Conservation (phyloP, 2,888 invertebrate genomes). For the Acleris sparsana region DNA sequence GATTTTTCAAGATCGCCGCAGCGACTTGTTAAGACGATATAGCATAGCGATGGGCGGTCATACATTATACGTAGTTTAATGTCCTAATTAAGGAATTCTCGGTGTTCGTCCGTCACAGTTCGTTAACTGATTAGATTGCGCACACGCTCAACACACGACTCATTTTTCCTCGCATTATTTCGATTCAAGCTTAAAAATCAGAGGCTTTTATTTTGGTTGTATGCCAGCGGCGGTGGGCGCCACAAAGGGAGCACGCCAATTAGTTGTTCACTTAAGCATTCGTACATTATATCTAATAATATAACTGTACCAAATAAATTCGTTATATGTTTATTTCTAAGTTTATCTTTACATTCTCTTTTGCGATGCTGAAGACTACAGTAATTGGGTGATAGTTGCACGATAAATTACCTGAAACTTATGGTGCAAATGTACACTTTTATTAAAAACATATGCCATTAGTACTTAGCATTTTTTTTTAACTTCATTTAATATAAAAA, state of each 20-base stretch:
- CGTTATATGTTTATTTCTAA: too few relatives aligned
- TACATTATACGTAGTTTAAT: conserved; percentile 43
- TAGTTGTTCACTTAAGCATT: conserved; percentile 9
- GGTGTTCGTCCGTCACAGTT: conserved; percentile 53
- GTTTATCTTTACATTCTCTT: too few relatives aligned
- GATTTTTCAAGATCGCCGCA: not conserved
- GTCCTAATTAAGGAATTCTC: conserved; percentile 60
- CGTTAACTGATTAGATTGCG: conserved; percentile 55
- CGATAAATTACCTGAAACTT: too few relatives aligned
- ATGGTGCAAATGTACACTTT: too few relatives aligned
- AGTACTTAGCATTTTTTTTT: too few relatives aligned
- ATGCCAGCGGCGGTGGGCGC: conserved; percentile 3
- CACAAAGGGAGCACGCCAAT: conserved; percentile 23
- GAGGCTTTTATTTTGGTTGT: conserved; percentile 2
- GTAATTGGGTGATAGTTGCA: too few relatives aligned
- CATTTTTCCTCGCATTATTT: conserved; percentile 32
- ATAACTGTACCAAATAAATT: too few relatives aligned
- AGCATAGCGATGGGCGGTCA: conserved; percentile 28
- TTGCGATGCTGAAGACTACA: too few relatives aligned
- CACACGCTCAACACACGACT: conserved; percentile 39
- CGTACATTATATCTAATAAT: not conserved
- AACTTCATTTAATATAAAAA: too few relatives aligned
- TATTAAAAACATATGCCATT: too few relatives aligned
- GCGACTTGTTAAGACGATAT: conserved; percentile 12
- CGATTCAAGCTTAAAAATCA: conserved; percentile 19